Evolutionary conservation across 1,140 invertebrate species (phyloP).

Genomic region (Drosophila gunungcola): DNA sequence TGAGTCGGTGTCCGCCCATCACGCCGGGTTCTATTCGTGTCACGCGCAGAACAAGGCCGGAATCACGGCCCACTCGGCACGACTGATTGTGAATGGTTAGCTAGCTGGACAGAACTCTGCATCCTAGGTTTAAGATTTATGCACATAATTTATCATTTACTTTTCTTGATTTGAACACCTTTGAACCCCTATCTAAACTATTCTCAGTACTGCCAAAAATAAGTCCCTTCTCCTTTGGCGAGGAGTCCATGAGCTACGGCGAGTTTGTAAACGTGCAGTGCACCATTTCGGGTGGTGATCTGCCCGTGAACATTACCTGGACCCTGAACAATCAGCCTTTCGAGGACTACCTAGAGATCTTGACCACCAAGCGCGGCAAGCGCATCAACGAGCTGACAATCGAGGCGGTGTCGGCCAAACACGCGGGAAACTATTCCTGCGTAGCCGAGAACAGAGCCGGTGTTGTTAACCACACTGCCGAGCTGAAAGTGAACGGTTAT

Average conservation of each 20-base stretch:
- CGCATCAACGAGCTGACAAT: slow-evolving; percentile 91
- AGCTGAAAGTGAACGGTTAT: slow-evolving; percentile 90
- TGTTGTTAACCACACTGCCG: slow-evolving; percentile 88
- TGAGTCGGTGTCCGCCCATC: slow-evolving; percentile 85
- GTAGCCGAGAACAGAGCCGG: slow-evolving; percentile 90
- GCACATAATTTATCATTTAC: slow-evolving; percentile 29
- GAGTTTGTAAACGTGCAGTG: slow-evolving; percentile 90
- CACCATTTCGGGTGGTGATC: slow-evolving; percentile 89
- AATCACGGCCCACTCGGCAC: slow-evolving; percentile 87
- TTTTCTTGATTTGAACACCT: slow-evolving; percentile 16
- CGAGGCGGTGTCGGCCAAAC: slow-evolving; percentile 89
- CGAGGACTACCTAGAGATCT: slow-evolving; percentile 85
- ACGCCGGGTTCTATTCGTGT: slow-evolving; percentile 88
- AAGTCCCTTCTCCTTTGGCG: slow-evolving; percentile 87
- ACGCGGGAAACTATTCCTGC: slow-evolving; percentile 93
- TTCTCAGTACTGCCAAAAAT: slow-evolving; percentile 88
- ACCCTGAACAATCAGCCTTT: slow-evolving; percentile 86
- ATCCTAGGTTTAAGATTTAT: slow-evolving; percentile 13
- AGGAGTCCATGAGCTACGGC: slow-evolving; percentile 89
- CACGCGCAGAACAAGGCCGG: slow-evolving; percentile 90
- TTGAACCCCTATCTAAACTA: not conserved
- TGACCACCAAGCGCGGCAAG: slow-evolving; percentile 88
- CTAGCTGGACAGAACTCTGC: not conserved
- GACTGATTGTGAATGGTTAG: slow-evolving; percentile 91
- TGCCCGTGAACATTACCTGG: slow-evolving; percentile 88